phyloP scores from a whole-genome alignment of 92 coral and sea anemone genomes.

The Porites evermanni region DNA sequence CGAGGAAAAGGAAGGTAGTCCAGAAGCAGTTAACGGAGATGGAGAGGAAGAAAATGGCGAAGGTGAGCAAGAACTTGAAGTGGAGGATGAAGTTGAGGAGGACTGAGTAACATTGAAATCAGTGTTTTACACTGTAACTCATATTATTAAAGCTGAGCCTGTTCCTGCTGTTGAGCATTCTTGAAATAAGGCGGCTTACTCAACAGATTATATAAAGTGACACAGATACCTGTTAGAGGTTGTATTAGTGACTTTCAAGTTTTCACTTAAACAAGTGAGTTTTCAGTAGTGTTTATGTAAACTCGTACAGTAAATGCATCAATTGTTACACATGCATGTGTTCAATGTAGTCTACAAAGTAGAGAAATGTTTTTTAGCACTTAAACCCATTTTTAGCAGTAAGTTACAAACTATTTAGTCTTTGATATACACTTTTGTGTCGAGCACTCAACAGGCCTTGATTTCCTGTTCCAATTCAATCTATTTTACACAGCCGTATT shows the following conservation, averaged over 20 bases:
- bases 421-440: too few species aligned
- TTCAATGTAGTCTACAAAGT: background rate
- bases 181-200: too few species aligned
- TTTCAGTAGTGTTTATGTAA: background rate
- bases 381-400: background rate
- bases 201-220: too few species aligned
- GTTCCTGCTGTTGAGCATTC: background rate
- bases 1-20: constrained; percentile 69
- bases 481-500: background rate
- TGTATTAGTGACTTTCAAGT: too few species aligned
- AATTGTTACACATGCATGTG: background rate
- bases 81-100: constrained; percentile 57
- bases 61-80: constrained; percentile 50
- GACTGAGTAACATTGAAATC: constrained; percentile 10
- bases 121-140: background rate
- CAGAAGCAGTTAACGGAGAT: constrained; percentile 69
- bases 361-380: constrained; percentile 1
- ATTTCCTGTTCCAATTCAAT: background rate
- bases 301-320: too few species aligned
- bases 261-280: too few species aligned
- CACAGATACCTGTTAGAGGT: too few species aligned
- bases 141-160: background rate
- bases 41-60: constrained; percentile 61
- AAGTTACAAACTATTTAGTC: background rate
- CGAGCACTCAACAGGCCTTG: background rate